Conservation (phyloP, 2,888 invertebrate genomes). For the Latrodectus elegans region DNA sequence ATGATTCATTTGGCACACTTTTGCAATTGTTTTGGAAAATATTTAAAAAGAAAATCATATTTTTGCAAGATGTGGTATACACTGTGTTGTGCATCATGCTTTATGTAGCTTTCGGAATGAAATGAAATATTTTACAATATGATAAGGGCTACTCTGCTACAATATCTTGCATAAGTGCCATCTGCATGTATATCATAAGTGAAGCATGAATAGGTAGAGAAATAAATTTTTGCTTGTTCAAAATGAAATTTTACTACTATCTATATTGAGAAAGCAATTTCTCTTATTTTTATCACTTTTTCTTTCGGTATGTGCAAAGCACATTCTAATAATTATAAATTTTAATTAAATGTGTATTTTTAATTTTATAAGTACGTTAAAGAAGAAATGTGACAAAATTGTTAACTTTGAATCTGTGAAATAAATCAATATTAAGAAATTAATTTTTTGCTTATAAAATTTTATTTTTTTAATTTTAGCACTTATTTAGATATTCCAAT, state of each 20-base stretch:
- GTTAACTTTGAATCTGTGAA: too few relatives aligned
- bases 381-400: too few relatives aligned
- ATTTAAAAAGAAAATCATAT: neutral
- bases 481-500: too few relatives aligned
- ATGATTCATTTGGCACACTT: neutral
- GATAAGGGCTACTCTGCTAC: conserved; percentile 15
- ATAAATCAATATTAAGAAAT: too few relatives aligned
- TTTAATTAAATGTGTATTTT: too few relatives aligned
- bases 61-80: neutral
- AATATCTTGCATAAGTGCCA: conserved; percentile 34
- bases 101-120: conserved; percentile 46
- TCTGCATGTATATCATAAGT: conserved; percentile 46
- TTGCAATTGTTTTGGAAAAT: neutral
- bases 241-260: conserved; percentile 6
- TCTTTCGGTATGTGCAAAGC: too few relatives aligned
- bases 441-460: too few relatives aligned
- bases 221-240: conserved; percentile 22
- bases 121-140: conserved; percentile 17
- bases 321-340: too few relatives aligned
- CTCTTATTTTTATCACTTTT: too few relatives aligned
- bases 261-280: neutral
- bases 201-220: conserved; percentile 60
- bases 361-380: too few relatives aligned
- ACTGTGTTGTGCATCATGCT: conserved; percentile 39
- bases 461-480: too few relatives aligned